These are phyloP conservation scores for Meliscaeva auricollis DNA, from an alignment of 2,888 invertebrate species.

Conservation along the genomic window DNA sequence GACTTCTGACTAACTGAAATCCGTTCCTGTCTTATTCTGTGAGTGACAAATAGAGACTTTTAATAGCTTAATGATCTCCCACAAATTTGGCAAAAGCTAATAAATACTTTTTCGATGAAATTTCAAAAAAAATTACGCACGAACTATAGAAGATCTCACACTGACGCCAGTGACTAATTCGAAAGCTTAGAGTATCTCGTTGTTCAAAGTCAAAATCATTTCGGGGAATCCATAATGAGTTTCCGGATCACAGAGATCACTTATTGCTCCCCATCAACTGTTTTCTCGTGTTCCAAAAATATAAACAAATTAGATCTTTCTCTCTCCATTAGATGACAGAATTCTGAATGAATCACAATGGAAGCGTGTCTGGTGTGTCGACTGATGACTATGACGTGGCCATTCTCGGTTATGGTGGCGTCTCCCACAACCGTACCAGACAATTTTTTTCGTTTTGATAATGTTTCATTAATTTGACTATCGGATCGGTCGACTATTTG, in stretches of 20 bases:
- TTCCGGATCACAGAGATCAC: constrained; percentile 21
- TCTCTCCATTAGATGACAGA: constrained; percentile 21
- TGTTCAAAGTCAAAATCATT: constrained; percentile 37
- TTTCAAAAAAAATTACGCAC: constrained; percentile 62
- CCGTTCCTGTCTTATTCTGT: not conserved
- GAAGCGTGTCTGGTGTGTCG: constrained; percentile 35
- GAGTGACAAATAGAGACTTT: constrained; percentile 7
- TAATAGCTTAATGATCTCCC: not conserved
- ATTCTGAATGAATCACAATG: constrained; percentile 57
- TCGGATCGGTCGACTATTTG: constrained; percentile 36
- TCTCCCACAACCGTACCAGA: constrained; percentile 62
- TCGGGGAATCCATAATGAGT: constrained; percentile 51
- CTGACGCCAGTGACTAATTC: constrained; percentile 37
- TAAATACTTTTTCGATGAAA: constrained; percentile 35
- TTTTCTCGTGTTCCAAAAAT: constrained; percentile 28
- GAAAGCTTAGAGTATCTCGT: not conserved
- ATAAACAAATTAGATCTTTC: constrained; percentile 30
- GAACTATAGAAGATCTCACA: constrained; percentile 11
- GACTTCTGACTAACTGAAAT: not conserved
- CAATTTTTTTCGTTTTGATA: constrained; percentile 52
- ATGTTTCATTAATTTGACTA: constrained; percentile 68
- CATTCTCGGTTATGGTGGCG: constrained; percentile 21
- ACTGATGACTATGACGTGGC: constrained; percentile 9
- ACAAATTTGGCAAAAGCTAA: constrained; percentile 8
- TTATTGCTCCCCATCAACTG: not conserved